Evolutionary conservation across 2,888 invertebrate species (phyloP).

Genomic region (Calameuta pallipes): DNA sequence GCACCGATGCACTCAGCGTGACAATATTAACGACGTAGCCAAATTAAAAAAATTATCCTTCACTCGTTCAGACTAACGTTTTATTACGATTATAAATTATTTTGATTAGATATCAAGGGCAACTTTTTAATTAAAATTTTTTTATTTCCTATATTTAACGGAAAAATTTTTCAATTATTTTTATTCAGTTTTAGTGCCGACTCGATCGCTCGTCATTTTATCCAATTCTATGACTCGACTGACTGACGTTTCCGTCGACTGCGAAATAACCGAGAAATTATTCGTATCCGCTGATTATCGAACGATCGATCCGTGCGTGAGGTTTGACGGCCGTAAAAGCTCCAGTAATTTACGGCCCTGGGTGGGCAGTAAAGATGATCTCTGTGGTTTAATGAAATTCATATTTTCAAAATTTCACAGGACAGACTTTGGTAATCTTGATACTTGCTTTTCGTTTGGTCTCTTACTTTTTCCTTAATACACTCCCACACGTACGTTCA

Average conservation of each 20-base stretch:
- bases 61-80: background rate
- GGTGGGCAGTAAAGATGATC: background rate
- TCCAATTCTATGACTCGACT: background rate
- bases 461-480: background rate
- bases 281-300: background rate
- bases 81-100: background rate
- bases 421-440: background rate
- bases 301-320: background rate
- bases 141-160: background rate
- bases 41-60: background rate
- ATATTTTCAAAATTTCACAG: background rate
- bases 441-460: background rate
- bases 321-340: background rate
- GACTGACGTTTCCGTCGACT: background rate
- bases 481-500: background rate
- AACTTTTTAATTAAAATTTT: background rate
- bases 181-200: background rate
- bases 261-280: background rate
- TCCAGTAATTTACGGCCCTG: background rate
- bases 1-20: background rate
- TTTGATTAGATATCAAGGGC: fast-evolving
- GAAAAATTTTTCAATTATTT: background rate
- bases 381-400: background rate
- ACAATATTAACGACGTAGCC: background rate
- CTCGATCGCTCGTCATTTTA: background rate